Evolutionary conservation across 2,797 vertebrate species (phyloP).

Genomic region (Graptemys geographica): DNA sequence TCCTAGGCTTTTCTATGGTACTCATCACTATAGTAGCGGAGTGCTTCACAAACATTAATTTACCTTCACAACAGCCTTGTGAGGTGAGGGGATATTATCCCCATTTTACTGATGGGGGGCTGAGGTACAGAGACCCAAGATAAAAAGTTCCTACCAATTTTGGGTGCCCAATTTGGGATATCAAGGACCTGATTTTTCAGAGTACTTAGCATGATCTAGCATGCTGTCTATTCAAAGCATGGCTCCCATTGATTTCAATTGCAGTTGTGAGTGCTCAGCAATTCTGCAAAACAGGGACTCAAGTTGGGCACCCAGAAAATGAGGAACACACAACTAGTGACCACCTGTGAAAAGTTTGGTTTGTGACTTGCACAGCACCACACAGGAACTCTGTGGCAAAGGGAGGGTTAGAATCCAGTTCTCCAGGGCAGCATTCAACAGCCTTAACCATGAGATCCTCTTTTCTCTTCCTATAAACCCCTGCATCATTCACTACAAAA

Average conservation of each 20-base stretch:
- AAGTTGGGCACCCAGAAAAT: neutral
- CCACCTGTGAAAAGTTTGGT: neutral
- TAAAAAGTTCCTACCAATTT: conserved; percentile 7
- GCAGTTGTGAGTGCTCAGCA: neutral
- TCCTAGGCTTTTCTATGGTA: neutral
- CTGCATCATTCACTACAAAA: neutral
- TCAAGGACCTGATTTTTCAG: neutral
- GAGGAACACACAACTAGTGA: neutral
- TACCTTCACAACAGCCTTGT: neutral
- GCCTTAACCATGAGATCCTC: neutral
- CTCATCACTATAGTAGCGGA: neutral
- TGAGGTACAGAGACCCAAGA: neutral
- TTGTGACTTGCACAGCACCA: neutral
- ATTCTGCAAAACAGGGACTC: neutral
- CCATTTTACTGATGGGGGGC: neutral
- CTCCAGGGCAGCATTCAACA: neutral
- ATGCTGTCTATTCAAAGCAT: neutral
- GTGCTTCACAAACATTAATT: neutral
- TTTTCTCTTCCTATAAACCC: neutral
- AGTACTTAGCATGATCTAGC: neutral
- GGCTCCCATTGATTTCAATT: neutral
- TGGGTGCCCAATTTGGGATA: neutral
- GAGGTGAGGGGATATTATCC: neutral
- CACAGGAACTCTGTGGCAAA: neutral
- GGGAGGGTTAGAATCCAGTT: neutral